Conservation (phyloP, 1,140 invertebrate species). For the Calliopsis andreniformis region DNA sequence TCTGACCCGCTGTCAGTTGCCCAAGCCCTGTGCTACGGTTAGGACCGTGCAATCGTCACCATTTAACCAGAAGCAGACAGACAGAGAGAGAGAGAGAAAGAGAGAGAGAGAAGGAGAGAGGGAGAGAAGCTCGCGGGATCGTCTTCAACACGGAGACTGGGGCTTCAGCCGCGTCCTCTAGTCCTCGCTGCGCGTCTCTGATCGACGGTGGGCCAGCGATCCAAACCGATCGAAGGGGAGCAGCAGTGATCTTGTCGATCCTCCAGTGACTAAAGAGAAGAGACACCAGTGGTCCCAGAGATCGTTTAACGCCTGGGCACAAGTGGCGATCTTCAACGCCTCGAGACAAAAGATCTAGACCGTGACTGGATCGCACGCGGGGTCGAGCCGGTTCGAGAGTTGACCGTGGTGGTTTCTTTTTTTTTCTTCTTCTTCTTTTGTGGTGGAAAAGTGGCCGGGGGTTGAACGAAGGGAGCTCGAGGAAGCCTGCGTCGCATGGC, state of each 20-base stretch:
- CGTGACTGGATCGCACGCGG: no score
- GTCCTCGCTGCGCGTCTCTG: constrained; percentile 23
- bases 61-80: constrained; percentile 52
- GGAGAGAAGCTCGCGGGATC: constrained; percentile 26
- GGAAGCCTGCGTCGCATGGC: constrained; percentile 14
- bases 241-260: background rate
- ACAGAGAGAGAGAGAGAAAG: no score
- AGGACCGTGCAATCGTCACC: constrained; percentile 75
- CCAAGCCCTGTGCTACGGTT: constrained; percentile 81
- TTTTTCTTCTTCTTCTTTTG: no score
- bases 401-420: constrained; percentile 42
- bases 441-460: constrained; percentile 55
- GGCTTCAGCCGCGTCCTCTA: constrained; percentile 37
- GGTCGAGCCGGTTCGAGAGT: background rate
- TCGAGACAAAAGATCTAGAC: no score
- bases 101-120: no score
- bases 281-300: constrained; percentile 4
- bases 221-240: background rate
- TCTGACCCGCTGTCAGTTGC: constrained; percentile 81
- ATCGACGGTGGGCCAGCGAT: constrained; percentile 5
- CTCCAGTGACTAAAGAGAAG: constrained; percentile 31
- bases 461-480: constrained; percentile 11
- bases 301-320: no score
- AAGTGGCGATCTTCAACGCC: no score
- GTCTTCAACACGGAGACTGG: background rate